Evolutionary conservation across 2,113 vertebrate genomes (phyloP).

Genomic region (Aldabrachelys gigantea): DNA sequence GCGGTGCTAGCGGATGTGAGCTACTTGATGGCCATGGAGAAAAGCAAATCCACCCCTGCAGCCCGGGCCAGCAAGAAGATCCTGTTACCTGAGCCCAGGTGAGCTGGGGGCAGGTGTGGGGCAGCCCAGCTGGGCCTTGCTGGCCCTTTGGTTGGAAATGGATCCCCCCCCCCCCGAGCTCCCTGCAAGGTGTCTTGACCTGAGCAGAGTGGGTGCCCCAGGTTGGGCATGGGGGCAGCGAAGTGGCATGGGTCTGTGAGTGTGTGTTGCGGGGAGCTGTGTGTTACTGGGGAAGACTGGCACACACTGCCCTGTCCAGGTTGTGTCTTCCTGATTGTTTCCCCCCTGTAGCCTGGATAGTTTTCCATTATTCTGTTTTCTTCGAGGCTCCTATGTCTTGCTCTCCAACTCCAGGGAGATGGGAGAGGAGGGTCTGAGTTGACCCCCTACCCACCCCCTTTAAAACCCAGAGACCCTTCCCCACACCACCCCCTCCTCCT

Average conservation of each 20-base stretch:
- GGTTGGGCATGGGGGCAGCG: neutral
- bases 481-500: neutral
- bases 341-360: neutral
- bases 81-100: constrained; percentile 83
- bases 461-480: neutral
- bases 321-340: neutral
- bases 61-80: constrained; percentile 83
- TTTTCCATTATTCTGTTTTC: neutral
- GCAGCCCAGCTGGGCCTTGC: neutral
- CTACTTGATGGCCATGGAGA: constrained; percentile 86
- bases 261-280: neutral
- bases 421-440: neutral
- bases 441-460: neutral
- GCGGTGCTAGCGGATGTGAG: constrained; percentile 83
- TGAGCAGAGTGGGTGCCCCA: no score
- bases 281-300: neutral
- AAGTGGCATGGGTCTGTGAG: neutral
- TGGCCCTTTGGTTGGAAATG: no score
- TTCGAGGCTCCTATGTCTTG: neutral
- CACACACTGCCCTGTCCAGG: neutral
- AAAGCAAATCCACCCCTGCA: constrained; percentile 82
- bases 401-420: neutral
- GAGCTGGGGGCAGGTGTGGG: constrained; percentile 17
- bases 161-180: no score
- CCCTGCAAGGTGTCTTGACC: no score